Evolutionary conservation across 2,113 vertebrate genomes (phyloP), one percentile per base, ranked within the genome.

Genomic region (Craseonycteris thonglongyai): DNA sequence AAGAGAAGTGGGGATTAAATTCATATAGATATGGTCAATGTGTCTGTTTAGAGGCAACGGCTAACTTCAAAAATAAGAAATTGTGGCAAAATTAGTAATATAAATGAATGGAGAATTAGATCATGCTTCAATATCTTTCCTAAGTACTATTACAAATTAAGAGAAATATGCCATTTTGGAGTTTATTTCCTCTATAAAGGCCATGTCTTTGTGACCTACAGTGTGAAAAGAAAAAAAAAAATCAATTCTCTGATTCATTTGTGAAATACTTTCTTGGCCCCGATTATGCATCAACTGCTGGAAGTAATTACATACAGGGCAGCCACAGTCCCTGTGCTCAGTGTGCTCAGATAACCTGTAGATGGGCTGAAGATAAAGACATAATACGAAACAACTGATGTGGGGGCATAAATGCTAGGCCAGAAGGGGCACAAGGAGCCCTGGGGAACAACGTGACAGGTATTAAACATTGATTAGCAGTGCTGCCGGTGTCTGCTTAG

Each of bases 111-210:
- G 47, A 38, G 69, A 9, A 28, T 89, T 30, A 93, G 28, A 54
- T 84, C 18, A 65, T 40, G 3, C 49, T 85, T 7, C 49, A 72
- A 76, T 94, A 93, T 95, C n/a, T 94, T 97, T 76, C 19, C 1
- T 0, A 75, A 58, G 7, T 74, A 7, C 3, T 28, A 2, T n/a
- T 65, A 49, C n/a, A 69, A 79, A 56, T 54, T 84, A 79, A 91
- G 45, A 63, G 65, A 91, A 90, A 78, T 78, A 30, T 66, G 33
- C 51, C 47, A 80, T 45, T 35, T 61, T 74, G 19, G 19, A 59
- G 12, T 68, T 74, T 92, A 10, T 4, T 65, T 66, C 66, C 19
- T 51, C 30, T 58, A 21, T 42, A 59, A 35, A 81, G 19, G 16
- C 40, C 56, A 1, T 66, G 28, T 84, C 42, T 90, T 66, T 54